Base-by-base conservation (phyloP, 1,140 invertebrate species). In the Cotesia vestalis region DNA sequence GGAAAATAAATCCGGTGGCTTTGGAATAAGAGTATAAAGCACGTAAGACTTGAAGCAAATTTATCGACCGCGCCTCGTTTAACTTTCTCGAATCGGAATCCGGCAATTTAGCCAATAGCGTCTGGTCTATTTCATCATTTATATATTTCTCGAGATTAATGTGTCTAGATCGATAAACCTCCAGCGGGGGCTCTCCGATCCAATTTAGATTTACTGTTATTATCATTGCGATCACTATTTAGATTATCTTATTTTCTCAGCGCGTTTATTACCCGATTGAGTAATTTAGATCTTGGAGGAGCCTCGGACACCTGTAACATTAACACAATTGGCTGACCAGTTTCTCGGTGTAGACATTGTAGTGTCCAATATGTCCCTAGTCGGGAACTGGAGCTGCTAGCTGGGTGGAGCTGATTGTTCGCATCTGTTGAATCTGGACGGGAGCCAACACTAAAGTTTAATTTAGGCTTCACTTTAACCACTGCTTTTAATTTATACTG, bases 361-460 rank as follows among this genome's bases (percentile, higher is more conserved):
- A 46, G 6, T 34, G 60, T 61, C 60, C 20, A 61, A 61, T 61
- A 20, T 61, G 66, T 52, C 66, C 55, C 66, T n/a, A 34, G 36
- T 8, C 20, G n/a, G 34, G 27, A 27, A 27, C 1, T 27, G 27
- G 27, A 27, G 27, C 1, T 27, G 27, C 27, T 27, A 9, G 40
- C 11, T 11, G 40, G 40, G 40, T 46, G 5, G 11, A 53, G 20
- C 69, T 70, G 68, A 77, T 78, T 79, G 75, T 78, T 77, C 62
- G 69, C 75, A 81, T 79, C 79, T 81, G 78, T 81, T 81, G 79
- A 81, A 77, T 81, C 75, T 79, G 79, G 79, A 78, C 4, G 9
- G 12, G 6, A 52, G 78, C 79, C 78, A 81, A 78, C 60, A 61
- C 70, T 55, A 68, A 53, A 51, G 63, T 38, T 34, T 57, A 69